A percentile compares a stretch with the other conserved stretches of the same genome.
Conservation (phyloP, 92 coral and sea anemone species). For the Epizoanthus stellaris region DNA sequence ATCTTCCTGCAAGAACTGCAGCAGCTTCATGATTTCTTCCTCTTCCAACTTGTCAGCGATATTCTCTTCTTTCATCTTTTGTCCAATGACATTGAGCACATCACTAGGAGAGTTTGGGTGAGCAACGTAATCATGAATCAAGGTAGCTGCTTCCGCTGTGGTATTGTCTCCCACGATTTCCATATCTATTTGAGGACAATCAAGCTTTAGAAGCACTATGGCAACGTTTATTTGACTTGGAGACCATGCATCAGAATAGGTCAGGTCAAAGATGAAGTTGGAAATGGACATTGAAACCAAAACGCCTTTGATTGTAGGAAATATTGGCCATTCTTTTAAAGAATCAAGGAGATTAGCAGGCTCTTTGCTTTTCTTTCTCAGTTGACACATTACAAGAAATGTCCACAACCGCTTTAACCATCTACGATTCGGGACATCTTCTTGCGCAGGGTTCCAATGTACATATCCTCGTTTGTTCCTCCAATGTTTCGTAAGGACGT, state of each 20-base stretch:
- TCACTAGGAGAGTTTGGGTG: conserved; percentile 55
- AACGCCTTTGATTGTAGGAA: background rate
- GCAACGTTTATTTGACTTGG: conserved; percentile 25
- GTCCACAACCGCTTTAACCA: conserved; percentile 30
- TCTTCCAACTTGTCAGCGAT: conserved; percentile 26
- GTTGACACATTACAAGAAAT: conserved; percentile 33
- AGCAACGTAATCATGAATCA: conserved; percentile 46
- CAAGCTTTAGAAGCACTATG: conserved; percentile 4
- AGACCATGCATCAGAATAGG: background rate
- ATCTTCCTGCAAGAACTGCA: conserved; percentile 57
- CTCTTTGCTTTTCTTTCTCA: background rate
- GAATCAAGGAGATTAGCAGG: background rate
- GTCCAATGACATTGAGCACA: conserved; percentile 47
- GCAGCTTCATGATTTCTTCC: conserved; percentile 38
- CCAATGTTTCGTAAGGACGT: conserved; percentile 25
- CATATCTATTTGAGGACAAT: conserved; percentile 16
- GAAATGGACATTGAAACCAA: conserved; percentile 23
- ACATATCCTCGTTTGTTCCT: conserved; percentile 8
- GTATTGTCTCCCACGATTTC: conserved; percentile 2
- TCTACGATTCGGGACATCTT: background rate
- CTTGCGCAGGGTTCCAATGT: conserved; percentile 6
- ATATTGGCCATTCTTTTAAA: conserved; percentile 34
- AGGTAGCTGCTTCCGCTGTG: conserved; percentile 4
- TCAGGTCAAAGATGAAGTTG: conserved; percentile 19
- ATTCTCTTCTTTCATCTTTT: conserved; percentile 21